These are phyloP conservation scores for Saiga tatarica DNA, from an alignment of 2,113 vertebrate species.

Conservation along the genomic window DNA sequence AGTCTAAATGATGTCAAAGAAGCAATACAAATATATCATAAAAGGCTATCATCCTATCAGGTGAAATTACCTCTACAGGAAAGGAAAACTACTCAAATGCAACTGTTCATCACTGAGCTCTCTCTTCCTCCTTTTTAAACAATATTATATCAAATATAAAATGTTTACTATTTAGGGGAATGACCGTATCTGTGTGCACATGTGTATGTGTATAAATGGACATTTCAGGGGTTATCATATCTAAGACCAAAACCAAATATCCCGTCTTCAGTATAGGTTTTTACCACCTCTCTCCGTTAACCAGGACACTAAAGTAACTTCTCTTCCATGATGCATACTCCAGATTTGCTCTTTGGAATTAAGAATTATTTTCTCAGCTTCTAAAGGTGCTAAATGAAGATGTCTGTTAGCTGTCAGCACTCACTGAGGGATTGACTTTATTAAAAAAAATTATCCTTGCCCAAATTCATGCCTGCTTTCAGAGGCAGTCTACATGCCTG, in stretches of 20 bases:
- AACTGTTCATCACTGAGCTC: background rate
- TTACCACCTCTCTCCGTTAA: background rate
- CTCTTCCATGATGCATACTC: background rate
- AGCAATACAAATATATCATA: background rate
- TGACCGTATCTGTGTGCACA: background rate
- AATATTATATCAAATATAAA: background rate
- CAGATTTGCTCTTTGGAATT: background rate
- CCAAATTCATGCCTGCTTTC: background rate
- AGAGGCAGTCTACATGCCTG: background rate
- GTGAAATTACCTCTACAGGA: background rate
- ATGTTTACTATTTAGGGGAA: background rate
- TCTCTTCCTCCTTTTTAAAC: background rate
- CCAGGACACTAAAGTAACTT: background rate
- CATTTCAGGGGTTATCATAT: background rate
- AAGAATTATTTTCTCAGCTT: background rate
- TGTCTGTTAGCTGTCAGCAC: background rate
- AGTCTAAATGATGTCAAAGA: slow-evolving; percentile 26
- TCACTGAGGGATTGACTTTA: background rate
- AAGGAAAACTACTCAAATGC: background rate
- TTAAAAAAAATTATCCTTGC: background rate
- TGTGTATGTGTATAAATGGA: background rate
- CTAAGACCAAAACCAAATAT: background rate
- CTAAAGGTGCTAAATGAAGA: background rate
- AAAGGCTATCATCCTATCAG: background rate
- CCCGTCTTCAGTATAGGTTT: background rate